These are phyloP conservation scores for Pelobates cultripes DNA, from an alignment of 2,797 vertebrate species.

Conservation along the genomic window DNA sequence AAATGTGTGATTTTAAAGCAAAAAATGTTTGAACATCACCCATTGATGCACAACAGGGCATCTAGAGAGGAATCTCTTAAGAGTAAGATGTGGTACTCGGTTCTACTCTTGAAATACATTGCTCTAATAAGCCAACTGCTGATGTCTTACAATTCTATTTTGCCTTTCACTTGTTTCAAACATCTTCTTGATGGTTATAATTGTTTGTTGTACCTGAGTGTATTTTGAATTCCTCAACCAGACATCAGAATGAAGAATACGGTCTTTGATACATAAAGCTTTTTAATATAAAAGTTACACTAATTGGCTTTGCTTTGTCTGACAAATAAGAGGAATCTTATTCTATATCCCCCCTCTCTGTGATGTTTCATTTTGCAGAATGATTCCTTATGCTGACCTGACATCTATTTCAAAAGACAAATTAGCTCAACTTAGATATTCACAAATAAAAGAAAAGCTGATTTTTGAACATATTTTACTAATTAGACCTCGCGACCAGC, in stretches of 20 bases:
- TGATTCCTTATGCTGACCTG: conserved; percentile 19
- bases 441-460: conserved; percentile 34
- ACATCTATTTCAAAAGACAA: conserved; percentile 45
- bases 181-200: not conserved
- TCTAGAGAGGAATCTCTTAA: too few species aligned
- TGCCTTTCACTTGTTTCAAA: not conserved
- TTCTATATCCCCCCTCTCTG: conserved; percentile 27
- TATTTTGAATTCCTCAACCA: not conserved
- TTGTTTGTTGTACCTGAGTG: not conserved
- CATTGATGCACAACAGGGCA: too few species aligned
- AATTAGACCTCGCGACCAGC: conserved; percentile 38
- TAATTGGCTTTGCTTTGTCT: conserved; percentile 45
- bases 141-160: not conserved
- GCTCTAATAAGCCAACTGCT: too few species aligned
- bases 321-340: conserved; percentile 32
- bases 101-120: too few species aligned
- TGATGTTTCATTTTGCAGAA: conserved; percentile 40
- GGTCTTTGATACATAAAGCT: conserved; percentile 31
- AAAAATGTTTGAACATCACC: too few species aligned
- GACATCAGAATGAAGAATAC: conserved; percentile 15
- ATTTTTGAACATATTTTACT: conserved; percentile 44
- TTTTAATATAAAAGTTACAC: conserved; percentile 28
- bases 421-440: conserved; percentile 36
- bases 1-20: too few species aligned
- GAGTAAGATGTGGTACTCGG: too few species aligned